phyloP scores from a whole-genome alignment of 2,888 invertebrate species.

The Acrobasis suavella region DNA sequence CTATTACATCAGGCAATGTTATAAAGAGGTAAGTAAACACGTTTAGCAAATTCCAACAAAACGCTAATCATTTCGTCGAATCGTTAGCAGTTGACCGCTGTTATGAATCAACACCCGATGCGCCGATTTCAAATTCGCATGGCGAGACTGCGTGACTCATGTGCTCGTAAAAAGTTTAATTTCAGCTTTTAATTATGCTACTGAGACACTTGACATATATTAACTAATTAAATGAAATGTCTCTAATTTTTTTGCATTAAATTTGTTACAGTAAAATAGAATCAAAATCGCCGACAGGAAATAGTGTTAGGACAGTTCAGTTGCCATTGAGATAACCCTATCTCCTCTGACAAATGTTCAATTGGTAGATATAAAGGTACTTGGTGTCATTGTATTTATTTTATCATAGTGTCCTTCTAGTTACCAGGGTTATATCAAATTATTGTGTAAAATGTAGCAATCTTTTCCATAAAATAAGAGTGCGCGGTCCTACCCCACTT shows the following conservation, averaged over 20 bases:
- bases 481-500: neutral
- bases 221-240: slow-evolving; percentile 32
- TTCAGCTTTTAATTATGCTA: slow-evolving; percentile 3
- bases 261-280: neutral
- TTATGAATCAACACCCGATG: slow-evolving; percentile 34
- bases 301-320: slow-evolving; percentile 47
- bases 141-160: slow-evolving; percentile 32
- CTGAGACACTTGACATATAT: slow-evolving; percentile 15
- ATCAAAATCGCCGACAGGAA: slow-evolving; percentile 48
- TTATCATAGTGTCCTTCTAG: too few relatives aligned
- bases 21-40: slow-evolving; percentile 7
- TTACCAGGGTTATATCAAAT: too few relatives aligned
- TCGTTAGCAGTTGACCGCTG: slow-evolving; percentile 23
- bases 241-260: neutral
- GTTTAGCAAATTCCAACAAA: slow-evolving; percentile 26
- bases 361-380: neutral
- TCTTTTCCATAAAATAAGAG: too few relatives aligned
- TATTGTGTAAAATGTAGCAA: too few relatives aligned
- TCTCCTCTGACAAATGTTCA: slow-evolving; percentile 59
- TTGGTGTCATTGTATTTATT: too few relatives aligned
- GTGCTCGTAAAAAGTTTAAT: slow-evolving; percentile 7
- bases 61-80: slow-evolving; percentile 31
- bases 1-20: too few relatives aligned
- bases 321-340: slow-evolving; percentile 67
- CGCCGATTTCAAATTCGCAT: slow-evolving; percentile 27